Base-by-base conservation (phyloP, 1,140 invertebrate genomes). In the Pomacea maculata region DNA sequence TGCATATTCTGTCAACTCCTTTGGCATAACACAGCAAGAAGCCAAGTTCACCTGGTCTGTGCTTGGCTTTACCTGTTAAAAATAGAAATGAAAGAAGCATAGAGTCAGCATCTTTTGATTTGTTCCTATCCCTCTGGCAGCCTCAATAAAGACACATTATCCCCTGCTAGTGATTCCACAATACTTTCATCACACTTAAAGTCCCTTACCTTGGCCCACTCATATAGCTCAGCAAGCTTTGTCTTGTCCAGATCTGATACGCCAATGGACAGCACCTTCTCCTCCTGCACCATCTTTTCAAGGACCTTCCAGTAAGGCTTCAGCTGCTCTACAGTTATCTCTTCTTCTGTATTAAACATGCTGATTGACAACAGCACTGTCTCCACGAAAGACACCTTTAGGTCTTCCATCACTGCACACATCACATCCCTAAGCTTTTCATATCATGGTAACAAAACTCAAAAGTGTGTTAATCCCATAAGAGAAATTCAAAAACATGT, bases 1-100 rank as follows among this genome's bases (percentile, higher is more conserved):
- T 78, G 97, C 97, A 92, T 97, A 99, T 77, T 94, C 93, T 89
- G 96, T 95, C 79, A 99, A 93, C 17, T 95, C 95, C 34, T 95
- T 95, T 19, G 98, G 97, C 80, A 99, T 97, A 8, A 98, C 95
- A 93, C 98, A 99, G 91, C 98, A 99, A 7, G 95, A 95, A 2
- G 97, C 95, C 74, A 99, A 93, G 92, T 98, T 99, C 82, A 99
- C 97, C 92, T 99, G 98, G 83, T 98, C 95, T 80, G 98, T 97
- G 83, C 94, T 94, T 25, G 98, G 98, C 86, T 97, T 96, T 2
- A 97, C 88, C 94, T 95, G 83, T 45, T 85, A 92, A 83, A 15
- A 45, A 4, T 25, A 73, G 25, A 25, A 61, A 78, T 25, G 9
- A 55, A 54, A 61, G 57, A 8, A 17, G 57, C 57, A 61, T 61